Evolutionary conservation across 2,113 vertebrate genomes (phyloP), one percentile per base, ranked within the genome.

Genomic region (Apodemus sylvaticus): DNA sequence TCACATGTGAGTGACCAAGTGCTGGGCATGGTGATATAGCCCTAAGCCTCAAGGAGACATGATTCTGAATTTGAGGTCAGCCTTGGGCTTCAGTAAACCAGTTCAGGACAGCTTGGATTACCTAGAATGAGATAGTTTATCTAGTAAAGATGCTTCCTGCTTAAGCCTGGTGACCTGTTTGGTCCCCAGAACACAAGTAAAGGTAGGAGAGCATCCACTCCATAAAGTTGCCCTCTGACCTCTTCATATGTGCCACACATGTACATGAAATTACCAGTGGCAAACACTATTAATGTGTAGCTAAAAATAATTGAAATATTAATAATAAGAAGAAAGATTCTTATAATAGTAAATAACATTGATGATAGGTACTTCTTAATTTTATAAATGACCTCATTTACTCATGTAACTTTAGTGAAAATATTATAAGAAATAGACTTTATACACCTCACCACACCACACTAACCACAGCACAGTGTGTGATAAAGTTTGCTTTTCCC

Each of bases 241-340:
- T 48, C 29, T 45, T 12, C 83, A 12, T 19, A 48, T 31, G 60
- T 31, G 60, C 60, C 60, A 48, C 29, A 36, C 34, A 64, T 31
- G 12, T 34, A 48, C 60, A 86, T 9, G 39, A 73, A 89, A n/a
- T 74, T 76, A 89, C n/a, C 16, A 89, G 8, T 66, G 71, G n/a
- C 31, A 85, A 86, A 66, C n/a, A 89, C 26, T 58, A 68, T 91
- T 24, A 90, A 14, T 8, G 62, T 74, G 42, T 88, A 87, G 39
- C 22, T 76, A 73, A 94, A 73, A 78, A 79, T 94, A 55, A 91
- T 31, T 83, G 42, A 94, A 93, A 89, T 86, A n/a, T 11, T 92
- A 58, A 66, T 36, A 34, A 36, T 58, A 58, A 58, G 39, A 31
- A 58, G 36, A 70, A 58, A 53, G 12, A 26, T 74, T 89, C 20